Evolutionary conservation across 2,797 vertebrate genomes (phyloP).

Genomic region (Hydrophis major): DNA sequence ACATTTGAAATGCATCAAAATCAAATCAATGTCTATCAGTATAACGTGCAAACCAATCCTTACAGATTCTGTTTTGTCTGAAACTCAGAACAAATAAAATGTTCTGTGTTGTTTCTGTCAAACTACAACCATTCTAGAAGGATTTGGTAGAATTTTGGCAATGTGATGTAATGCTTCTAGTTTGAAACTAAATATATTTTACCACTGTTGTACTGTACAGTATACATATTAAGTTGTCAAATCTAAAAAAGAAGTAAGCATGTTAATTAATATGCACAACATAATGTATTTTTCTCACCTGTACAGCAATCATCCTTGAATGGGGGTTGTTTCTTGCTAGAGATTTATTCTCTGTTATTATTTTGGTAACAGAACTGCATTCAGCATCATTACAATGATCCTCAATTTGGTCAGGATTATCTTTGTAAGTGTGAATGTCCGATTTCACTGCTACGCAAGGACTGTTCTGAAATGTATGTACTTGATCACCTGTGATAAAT

Average conservation of each 20-base stretch:
- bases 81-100: background rate
- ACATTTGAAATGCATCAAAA: background rate
- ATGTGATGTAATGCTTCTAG: background rate
- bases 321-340: background rate
- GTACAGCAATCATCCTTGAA: conserved; percentile 57
- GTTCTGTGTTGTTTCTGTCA: background rate
- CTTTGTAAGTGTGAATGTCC: fast-evolving
- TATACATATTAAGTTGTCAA: background rate
- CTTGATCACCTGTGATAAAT: background rate
- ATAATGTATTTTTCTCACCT: conserved; percentile 63
- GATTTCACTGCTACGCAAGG: fast-evolving
- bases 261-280: background rate
- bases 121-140: background rate
- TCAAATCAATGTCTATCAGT: background rate
- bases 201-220: background rate
- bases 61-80: background rate
- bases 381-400: background rate
- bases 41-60: background rate
- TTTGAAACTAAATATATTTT: background rate
- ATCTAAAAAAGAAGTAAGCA: background rate
- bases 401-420: background rate
- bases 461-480: background rate
- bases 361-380: background rate
- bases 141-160: background rate
- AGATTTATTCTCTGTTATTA: background rate